Conservation (phyloP, 2,797 vertebrate genomes). For the Astyanax mexicanus region DNA sequence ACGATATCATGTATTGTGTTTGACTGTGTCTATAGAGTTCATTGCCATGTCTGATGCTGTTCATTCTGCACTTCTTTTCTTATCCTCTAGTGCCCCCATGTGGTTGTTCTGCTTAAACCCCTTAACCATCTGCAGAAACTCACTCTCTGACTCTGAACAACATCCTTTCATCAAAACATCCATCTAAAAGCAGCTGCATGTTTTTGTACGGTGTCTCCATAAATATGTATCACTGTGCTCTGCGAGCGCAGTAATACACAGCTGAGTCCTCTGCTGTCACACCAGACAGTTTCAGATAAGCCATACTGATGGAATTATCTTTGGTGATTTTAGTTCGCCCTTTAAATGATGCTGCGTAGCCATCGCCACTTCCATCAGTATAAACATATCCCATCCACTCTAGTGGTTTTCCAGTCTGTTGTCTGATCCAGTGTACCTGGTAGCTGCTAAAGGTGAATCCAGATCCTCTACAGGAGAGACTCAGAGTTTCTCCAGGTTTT, state of each 20-base stretch:
- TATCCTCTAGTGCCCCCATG: too few species aligned
- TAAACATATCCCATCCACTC: constrained; percentile 19
- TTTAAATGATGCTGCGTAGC: background rate
- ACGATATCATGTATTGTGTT: too few species aligned
- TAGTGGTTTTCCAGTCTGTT: constrained; percentile 28
- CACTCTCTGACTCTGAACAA: too few species aligned
- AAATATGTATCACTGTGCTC: too few species aligned
- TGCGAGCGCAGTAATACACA: constrained; percentile 37
- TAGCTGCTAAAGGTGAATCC: constrained; percentile 8
- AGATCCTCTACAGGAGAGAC: constrained; percentile 38
- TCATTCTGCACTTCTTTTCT: too few species aligned
- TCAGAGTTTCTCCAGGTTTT: constrained; percentile 38
- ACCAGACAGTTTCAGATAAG: constrained; percentile 30
- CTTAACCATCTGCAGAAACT: too few species aligned
- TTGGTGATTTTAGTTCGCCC: constrained; percentile 38
- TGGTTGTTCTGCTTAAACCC: too few species aligned
- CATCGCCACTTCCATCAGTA: too few species aligned
- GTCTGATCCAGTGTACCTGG: constrained; percentile 22
- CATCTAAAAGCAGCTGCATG: too few species aligned
- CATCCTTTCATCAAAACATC: too few species aligned
- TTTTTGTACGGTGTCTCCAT: background rate
- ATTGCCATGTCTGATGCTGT: too few species aligned
- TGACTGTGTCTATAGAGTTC: too few species aligned
- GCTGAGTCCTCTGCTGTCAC: constrained; percentile 33
- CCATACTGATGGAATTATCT: constrained; percentile 29